phyloP scores from a whole-genome alignment of 2,888 invertebrate genomes.

The Drosophila nigricruria region DNA sequence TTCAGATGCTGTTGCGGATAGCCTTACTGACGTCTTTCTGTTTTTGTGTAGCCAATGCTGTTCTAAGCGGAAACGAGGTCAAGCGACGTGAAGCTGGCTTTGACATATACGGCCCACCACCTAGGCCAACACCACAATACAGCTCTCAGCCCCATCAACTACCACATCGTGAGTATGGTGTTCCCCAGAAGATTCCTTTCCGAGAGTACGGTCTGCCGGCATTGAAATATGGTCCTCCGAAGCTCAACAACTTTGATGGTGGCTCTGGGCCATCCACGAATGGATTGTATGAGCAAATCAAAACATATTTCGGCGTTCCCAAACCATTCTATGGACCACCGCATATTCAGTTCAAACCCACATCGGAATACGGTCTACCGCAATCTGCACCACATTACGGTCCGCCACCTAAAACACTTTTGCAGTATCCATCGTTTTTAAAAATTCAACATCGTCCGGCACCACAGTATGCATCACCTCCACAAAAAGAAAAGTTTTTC shows the following conservation, averaged over 20 bases:
- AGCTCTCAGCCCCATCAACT: conserved; percentile 86
- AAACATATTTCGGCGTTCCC: conserved; percentile 83
- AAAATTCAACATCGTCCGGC: conserved; percentile 54
- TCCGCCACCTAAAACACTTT: conserved; percentile 84
- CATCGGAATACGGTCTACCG: conserved; percentile 69
- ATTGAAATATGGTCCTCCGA: conserved; percentile 86
- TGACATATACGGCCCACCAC: conserved; percentile 87
- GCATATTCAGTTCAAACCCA: conserved; percentile 72
- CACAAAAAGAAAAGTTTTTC: conserved; percentile 66
- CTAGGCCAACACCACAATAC: conserved; percentile 85
- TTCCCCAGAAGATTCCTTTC: conserved; percentile 83
- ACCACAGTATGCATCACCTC: conserved; percentile 57
- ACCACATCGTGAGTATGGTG: conserved; percentile 86
- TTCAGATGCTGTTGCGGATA: conserved; percentile 69
- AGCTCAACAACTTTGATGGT: conserved; percentile 85
- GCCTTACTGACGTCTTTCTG: conserved; percentile 61
- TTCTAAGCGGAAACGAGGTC: conserved; percentile 72
- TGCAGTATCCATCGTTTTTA: conserved; percentile 66
- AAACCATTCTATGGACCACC: conserved; percentile 86
- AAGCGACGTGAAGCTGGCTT: conserved; percentile 80
- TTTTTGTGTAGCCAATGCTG: conserved; percentile 65
- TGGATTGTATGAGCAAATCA: conserved; percentile 83
- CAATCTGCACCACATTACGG: conserved; percentile 76
- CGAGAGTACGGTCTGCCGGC: conserved; percentile 84
- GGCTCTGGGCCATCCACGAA: conserved; percentile 60